Base-by-base conservation (phyloP, 1,140 invertebrate species). In the Anastrepha ludens region DNA sequence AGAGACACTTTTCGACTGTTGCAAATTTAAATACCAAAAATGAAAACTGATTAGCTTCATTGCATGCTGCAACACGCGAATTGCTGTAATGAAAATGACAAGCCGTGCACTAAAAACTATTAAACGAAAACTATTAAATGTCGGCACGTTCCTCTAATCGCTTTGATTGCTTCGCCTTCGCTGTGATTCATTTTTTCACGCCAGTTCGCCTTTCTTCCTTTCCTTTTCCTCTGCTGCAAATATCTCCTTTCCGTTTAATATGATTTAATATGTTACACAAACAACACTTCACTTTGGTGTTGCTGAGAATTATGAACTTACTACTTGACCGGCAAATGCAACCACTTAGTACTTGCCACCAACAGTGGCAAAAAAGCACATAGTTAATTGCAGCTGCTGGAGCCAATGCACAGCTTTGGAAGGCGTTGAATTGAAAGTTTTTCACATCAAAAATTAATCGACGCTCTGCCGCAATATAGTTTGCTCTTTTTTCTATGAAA, bases 401-500 rank as follows among this genome's bases (percentile, higher is more conserved):
- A 47, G 39, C 47, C 55, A 81, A 81, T 55, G 47, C 55, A 17
- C 74, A 20, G 44, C 47, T 39, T 74, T 11, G 67, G 39, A 74
- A 74, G 67, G 67, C 67, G 67, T 41, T 74, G 67, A 74, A 74
- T 74, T 74, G 41, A 74, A 47, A 74, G 67, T 81, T 81, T 81
- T 81, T 15, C 47, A 55, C 74, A 81, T 81, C 74, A 81, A 81
- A 81, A 81, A 81, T 81, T 81, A 81, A 81, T 81, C 74, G 74
- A 81, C 74, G 7, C 74, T 50, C 29, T 81, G 74, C 74, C 47
- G 74, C 74, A 20, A 20, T 20, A 55, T 55, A 55, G 47, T 81
- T 81, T 81, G 47, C 20, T 55, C 11, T 81, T 67, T n/a, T 81
- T 55, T 55, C n/a, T 29, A 55, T 55, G 3, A 8, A 55, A 13